These are phyloP conservation scores for Apogon hyalosoma DNA, from an alignment of 2,797 vertebrate genomes.

Conservation along the genomic window DNA sequence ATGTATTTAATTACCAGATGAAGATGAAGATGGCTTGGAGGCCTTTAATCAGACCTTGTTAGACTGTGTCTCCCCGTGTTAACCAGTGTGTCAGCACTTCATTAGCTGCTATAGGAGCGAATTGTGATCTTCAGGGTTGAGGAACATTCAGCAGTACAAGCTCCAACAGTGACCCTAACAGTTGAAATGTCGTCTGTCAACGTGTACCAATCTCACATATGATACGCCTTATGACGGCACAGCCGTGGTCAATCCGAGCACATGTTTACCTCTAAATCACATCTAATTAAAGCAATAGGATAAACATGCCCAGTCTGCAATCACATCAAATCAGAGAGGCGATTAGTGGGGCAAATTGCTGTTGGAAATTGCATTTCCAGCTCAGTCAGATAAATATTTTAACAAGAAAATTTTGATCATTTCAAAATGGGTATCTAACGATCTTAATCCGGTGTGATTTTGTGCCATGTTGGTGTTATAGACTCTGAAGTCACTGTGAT, in stretches of 20 bases:
- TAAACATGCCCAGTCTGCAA: conserved; percentile 52
- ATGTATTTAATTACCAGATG: conserved; percentile 80
- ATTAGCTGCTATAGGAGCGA: conserved; percentile 69
- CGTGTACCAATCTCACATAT: conserved; percentile 32
- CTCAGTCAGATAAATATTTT: conserved; percentile 44
- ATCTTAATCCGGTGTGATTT: conserved; percentile 43
- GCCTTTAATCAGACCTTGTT: conserved; percentile 83
- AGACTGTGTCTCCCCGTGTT: conserved; percentile 72
- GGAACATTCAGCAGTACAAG: conserved; percentile 44
- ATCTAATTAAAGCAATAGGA: conserved; percentile 63
- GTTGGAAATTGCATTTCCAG: conserved; percentile 47
- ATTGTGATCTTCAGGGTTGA: conserved; percentile 56
- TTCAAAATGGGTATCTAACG: conserved; percentile 42
- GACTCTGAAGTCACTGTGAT: conserved; percentile 1
- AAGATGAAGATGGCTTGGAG: conserved; percentile 69
- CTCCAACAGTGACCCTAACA: conserved; percentile 36
- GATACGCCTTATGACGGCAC: conserved; percentile 39
- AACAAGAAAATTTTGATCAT: conserved; percentile 40
- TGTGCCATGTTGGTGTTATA: conserved; percentile 9
- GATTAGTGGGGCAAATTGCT: conserved; percentile 32
- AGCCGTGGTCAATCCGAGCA: conserved; percentile 33
- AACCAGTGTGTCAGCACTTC: conserved; percentile 80
- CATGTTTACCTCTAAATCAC: conserved; percentile 63
- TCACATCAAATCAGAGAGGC: conserved; percentile 58
- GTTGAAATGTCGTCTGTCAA: conserved; percentile 12